A percentile compares a stretch with the other conserved stretches of the same genome.
phyloP scores from a whole-genome alignment of 2,888 invertebrate species.

The Parapristionchus giblindavisi region DNA sequence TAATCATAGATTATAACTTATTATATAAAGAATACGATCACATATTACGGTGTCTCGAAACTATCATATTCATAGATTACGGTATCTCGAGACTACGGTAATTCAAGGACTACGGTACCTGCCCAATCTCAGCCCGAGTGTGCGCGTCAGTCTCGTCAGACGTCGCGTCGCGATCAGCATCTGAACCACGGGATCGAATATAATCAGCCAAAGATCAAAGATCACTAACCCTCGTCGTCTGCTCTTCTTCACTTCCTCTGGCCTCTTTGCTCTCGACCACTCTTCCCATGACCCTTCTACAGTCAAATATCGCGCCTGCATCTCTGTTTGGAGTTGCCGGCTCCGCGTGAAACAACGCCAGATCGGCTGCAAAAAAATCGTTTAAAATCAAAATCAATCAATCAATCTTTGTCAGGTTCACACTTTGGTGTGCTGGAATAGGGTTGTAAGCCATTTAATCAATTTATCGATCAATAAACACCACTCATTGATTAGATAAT shows the following conservation, averaged over 20 bases:
- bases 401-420: too few relatives aligned
- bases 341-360: not conserved
- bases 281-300: slow-evolving; percentile 4
- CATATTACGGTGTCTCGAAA: not conserved
- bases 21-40: too few relatives aligned
- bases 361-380: not conserved
- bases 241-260: not conserved
- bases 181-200: not conserved
- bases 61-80: slow-evolving; percentile 1
- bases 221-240: not conserved
- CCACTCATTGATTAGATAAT: too few relatives aligned
- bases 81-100: not conserved
- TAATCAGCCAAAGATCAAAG: not conserved
- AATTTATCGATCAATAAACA: too few relatives aligned
- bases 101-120: not conserved
- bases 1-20: not conserved
- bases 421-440: too few relatives aligned
- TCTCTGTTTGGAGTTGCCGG: slow-evolving; percentile 17
- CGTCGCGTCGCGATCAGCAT: slow-evolving; percentile 16
- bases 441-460: too few relatives aligned
- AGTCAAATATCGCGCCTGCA: slow-evolving; percentile 21
- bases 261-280: not conserved
- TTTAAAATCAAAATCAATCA: not conserved
- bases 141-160: slow-evolving; percentile 22
- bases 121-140: slow-evolving; percentile 20